These are phyloP conservation scores for Argyresthia goedartella DNA, from an alignment of 2,888 invertebrate genomes.

Conservation along the genomic window DNA sequence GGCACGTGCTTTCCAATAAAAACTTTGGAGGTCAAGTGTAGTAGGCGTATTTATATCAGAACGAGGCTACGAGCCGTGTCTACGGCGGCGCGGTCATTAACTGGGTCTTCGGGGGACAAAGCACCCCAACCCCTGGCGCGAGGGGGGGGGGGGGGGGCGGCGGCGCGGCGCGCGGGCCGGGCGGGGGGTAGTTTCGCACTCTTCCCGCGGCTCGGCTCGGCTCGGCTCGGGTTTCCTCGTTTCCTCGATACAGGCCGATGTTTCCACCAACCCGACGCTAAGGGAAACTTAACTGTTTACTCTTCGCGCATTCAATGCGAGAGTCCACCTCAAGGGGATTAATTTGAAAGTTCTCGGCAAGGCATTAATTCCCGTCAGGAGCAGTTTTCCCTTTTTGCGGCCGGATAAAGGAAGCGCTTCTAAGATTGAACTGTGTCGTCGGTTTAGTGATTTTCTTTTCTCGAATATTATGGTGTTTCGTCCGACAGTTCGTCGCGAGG, in stretches of 20 bases:
- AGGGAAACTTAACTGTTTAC: constrained; percentile 38
- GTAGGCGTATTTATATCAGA: constrained; percentile 69
- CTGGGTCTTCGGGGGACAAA: constrained; percentile 67
- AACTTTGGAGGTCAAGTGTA: constrained; percentile 71
- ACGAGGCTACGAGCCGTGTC: constrained; percentile 61
- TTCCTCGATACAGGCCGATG: constrained; percentile 34
- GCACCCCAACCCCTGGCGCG: constrained; percentile 22
- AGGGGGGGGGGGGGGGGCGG: constrained; percentile 33
- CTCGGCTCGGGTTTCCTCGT: constrained; percentile 26
- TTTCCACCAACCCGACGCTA: constrained; percentile 32
- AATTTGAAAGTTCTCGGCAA: constrained; percentile 47
- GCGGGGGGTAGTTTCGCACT: constrained; percentile 40
- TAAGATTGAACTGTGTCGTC: constrained; percentile 31
- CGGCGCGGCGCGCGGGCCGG: constrained; percentile 22
- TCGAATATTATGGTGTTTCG: constrained; percentile 25
- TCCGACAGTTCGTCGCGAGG: constrained; percentile 35
- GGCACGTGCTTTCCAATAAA: constrained; percentile 68
- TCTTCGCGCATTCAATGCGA: constrained; percentile 33
- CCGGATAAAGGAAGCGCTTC: constrained; percentile 25
- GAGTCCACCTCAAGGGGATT: constrained; percentile 53
- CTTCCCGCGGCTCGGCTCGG: constrained; percentile 31
- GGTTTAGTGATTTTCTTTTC: background rate
- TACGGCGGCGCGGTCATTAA: constrained; percentile 66
- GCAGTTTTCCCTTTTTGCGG: constrained; percentile 48
- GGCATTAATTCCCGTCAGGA: constrained; percentile 38